A percentile compares a stretch with the other conserved stretches of the same genome.
Conservation (phyloP, 1,140 invertebrate genomes). For the Zaprionus africanus region DNA sequence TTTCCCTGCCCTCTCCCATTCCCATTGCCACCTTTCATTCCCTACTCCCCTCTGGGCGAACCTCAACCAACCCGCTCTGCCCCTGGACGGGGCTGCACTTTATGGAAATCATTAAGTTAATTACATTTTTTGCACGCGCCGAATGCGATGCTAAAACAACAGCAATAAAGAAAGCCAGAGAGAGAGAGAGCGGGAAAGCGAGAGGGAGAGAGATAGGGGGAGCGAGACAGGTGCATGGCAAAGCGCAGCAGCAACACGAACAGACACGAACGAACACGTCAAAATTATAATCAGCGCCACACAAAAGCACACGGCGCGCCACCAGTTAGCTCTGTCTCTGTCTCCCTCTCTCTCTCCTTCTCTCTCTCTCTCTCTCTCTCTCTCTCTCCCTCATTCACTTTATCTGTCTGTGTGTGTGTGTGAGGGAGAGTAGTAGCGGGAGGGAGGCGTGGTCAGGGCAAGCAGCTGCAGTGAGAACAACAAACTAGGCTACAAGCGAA, state of each 20-base stretch:
- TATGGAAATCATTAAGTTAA: conserved; percentile 83
- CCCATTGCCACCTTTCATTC: background rate
- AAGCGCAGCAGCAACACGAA: conserved; percentile 17
- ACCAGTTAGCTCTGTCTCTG: conserved; percentile 33
- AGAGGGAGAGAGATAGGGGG: background rate
- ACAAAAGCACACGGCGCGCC: conserved; percentile 75
- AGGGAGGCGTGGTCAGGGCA: background rate
- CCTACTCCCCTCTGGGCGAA: background rate
- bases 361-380: background rate
- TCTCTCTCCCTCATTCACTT: background rate
- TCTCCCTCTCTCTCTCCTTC: background rate
- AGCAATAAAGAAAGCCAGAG: conserved; percentile 23
- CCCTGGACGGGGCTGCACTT: conserved; percentile 41
- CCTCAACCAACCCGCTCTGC: background rate
- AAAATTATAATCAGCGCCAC: conserved; percentile 80
- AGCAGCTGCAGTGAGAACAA: background rate
- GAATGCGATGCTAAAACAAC: conserved; percentile 47
- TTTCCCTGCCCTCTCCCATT: background rate
- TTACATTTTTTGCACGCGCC: conserved; percentile 77
- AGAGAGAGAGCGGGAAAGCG: conserved; percentile 13
- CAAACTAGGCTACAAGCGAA: conserved; percentile 16
- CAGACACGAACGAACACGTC: conserved; percentile 46
- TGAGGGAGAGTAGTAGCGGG: conserved; percentile 9
- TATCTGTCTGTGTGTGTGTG: background rate
- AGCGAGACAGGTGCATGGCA: conserved; percentile 13